Percentiles rank a stretch among this genome's conserved stretches.
Conservation (phyloP, 2,113 vertebrate species). For the Catharus fuscescens region DNA sequence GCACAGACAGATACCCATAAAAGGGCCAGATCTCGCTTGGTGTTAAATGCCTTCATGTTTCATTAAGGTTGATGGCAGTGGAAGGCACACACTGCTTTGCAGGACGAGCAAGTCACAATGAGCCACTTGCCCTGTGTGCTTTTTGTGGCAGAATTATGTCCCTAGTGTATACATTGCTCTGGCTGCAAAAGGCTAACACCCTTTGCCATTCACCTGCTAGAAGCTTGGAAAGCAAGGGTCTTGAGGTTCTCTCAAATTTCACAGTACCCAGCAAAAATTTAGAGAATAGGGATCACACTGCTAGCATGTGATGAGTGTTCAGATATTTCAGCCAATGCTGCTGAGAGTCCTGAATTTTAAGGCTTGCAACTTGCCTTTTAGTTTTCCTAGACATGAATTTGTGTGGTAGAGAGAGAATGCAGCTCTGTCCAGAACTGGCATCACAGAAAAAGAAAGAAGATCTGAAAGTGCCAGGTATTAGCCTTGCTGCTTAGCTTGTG, state of each 20-base stretch:
- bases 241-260: neutral
- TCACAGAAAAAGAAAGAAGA: neutral
- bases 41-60: constrained; percentile 65
- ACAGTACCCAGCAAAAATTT: neutral
- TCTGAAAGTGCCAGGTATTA: constrained; percentile 43
- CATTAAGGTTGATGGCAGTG: constrained; percentile 57
- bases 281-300: neutral
- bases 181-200: neutral
- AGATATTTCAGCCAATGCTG: neutral
- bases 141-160: constrained; percentile 20
- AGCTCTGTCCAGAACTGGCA: neutral
- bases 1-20: constrained; percentile 37
- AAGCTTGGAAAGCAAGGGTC: neutral
- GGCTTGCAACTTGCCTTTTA: neutral
- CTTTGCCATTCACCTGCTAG: neutral
- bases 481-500: neutral
- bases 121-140: neutral
- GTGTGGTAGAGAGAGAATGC: neutral
- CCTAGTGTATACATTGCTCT: neutral
- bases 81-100: constrained; percentile 18
- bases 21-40: constrained; percentile 33
- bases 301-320: neutral
- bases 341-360: neutral
- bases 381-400: neutral
- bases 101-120: neutral